Conservation (phyloP, 2,113 vertebrate genomes). For the Petrocephalus zakoni region DNA sequence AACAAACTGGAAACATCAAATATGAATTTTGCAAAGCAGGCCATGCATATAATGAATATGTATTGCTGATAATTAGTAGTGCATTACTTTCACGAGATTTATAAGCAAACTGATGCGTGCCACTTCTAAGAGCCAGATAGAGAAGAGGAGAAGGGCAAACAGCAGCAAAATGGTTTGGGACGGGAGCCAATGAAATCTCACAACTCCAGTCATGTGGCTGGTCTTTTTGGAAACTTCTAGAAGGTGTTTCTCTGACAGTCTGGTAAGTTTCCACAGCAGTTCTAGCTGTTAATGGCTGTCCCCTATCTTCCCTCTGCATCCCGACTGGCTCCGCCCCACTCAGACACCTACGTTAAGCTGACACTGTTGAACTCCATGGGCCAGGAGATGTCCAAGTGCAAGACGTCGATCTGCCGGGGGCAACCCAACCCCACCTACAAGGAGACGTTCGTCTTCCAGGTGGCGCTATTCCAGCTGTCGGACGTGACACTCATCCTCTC, state of each 20-base stretch:
- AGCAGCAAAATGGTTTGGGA: not conserved
- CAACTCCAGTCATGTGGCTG: not conserved
- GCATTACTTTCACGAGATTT: not conserved
- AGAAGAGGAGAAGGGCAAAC: not conserved
- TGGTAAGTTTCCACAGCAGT: not conserved
- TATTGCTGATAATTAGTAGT: not conserved
- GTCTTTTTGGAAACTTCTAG: not conserved
- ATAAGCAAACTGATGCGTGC: not conserved
- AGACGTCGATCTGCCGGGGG: slow-evolving; percentile 89
- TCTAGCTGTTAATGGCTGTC: not conserved
- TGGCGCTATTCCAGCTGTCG: slow-evolving; percentile 93
- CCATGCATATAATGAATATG: not conserved
- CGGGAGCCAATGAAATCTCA: not conserved
- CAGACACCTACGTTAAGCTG: slow-evolving; percentile 95
- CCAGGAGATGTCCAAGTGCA: slow-evolving; percentile 98
- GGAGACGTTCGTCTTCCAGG: slow-evolving; percentile 96
- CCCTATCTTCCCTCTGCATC: not conserved
- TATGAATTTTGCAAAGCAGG: not conserved
- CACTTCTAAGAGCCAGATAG: not conserved
- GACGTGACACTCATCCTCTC: slow-evolving; percentile 96
- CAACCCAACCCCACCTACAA: slow-evolving; percentile 96
- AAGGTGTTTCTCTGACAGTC: not conserved
- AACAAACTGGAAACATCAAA: not conserved
- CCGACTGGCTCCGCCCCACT: not conserved
- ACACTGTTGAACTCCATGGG: slow-evolving; percentile 97